Evolutionary conservation across 2,888 invertebrate genomes (phyloP).

Genomic region (Chironomus tentans): DNA sequence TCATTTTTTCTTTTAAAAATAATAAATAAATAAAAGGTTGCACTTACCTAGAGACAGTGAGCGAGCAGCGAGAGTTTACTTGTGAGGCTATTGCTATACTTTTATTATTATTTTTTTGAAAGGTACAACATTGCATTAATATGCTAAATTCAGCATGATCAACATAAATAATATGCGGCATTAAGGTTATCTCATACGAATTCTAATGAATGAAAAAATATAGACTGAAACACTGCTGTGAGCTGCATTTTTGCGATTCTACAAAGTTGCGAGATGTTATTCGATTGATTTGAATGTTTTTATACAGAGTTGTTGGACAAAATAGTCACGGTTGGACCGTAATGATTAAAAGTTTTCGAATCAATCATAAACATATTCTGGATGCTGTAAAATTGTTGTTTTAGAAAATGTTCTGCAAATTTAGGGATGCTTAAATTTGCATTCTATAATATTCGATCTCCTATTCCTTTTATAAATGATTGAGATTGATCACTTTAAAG

Average conservation of each 20-base stretch:
- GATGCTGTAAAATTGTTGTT: too few species aligned
- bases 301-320: too few species aligned
- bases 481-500: too few species aligned
- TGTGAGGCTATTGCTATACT: neutral
- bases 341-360: too few species aligned
- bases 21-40: conserved; percentile 9
- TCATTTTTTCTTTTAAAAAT: neutral
- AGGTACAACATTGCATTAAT: neutral
- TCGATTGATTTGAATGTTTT: too few species aligned
- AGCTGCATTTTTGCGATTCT: neutral
- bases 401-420: too few species aligned
- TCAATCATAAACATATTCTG: too few species aligned
- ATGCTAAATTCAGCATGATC: conserved; percentile 20
- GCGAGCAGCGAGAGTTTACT: neutral
- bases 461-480: too few species aligned
- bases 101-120: neutral
- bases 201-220: conserved; percentile 19
- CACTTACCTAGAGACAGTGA: neutral
- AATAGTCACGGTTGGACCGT: too few species aligned
- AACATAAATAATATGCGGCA: conserved; percentile 23
- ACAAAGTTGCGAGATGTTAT: neutral
- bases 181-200: conserved; percentile 19
- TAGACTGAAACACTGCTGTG: neutral
- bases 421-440: too few species aligned
- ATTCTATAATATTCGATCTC: too few species aligned